A percentile compares a stretch with the other conserved stretches of the same genome.
Evolutionary conservation across 2,797 vertebrate genomes (phyloP).

Genomic region (Myripristis murdjan): DNA sequence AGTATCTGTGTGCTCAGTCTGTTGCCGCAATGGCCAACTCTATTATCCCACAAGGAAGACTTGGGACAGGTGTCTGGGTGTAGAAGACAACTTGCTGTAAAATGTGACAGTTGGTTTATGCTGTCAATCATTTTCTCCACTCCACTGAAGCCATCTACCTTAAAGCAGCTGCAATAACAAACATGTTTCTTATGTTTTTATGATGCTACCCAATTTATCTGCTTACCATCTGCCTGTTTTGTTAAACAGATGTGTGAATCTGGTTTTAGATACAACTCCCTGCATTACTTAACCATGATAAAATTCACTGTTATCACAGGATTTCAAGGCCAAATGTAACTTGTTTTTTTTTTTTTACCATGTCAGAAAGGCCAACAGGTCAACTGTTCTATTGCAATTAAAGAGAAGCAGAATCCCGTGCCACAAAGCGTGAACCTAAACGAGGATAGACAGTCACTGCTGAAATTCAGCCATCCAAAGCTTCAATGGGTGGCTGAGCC

Average conservation of each 20-base stretch:
- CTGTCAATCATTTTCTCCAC: conserved; percentile 10
- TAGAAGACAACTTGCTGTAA: conserved; percentile 23
- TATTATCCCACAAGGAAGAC: conserved; percentile 73
- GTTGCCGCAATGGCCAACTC: conserved; percentile 47
- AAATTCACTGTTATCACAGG: conserved; percentile 52
- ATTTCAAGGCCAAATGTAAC: conserved; percentile 37
- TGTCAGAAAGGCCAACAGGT: conserved; percentile 75
- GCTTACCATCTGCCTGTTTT: conserved; percentile 45
- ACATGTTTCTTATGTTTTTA: conserved; percentile 1
- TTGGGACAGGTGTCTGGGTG: conserved; percentile 50
- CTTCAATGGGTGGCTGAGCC: conserved; percentile 59
- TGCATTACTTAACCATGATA: conserved; percentile 54
- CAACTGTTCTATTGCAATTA: conserved; percentile 77
- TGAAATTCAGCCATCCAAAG: conserved; percentile 60
- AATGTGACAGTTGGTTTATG: conserved; percentile 30
- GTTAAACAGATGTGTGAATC: conserved; percentile 44
- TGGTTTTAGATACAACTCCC: conserved; percentile 45
- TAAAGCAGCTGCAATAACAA: conserved; percentile 10
- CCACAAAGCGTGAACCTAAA: conserved; percentile 71
- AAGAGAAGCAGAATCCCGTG: conserved; percentile 72
- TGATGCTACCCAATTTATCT: conserved; percentile 29
- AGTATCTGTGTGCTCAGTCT: conserved; percentile 47
- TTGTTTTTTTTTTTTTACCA: conserved; percentile 41
- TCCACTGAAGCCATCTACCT: conserved; percentile 27
- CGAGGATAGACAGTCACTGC: conserved; percentile 61